These are phyloP conservation scores for Ivindomyrus marchei DNA, from an alignment of 2,113 vertebrate genomes.

Conservation along the genomic window DNA sequence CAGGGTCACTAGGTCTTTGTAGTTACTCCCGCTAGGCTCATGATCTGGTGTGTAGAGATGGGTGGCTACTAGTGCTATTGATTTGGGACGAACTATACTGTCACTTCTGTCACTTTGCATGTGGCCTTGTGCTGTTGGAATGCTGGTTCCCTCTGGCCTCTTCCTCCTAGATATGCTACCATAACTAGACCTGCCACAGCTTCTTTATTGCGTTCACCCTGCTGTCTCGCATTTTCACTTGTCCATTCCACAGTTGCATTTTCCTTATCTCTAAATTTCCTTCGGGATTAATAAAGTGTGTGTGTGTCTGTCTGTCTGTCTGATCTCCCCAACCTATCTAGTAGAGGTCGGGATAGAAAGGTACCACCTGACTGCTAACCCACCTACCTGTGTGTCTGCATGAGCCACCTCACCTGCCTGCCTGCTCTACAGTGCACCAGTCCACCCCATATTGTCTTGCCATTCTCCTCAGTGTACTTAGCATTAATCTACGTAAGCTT, in stretches of 20 bases:
- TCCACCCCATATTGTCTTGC: not conserved
- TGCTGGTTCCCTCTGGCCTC: not conserved
- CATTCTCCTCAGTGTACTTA: not conserved
- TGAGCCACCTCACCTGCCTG: not conserved
- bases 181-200: not conserved
- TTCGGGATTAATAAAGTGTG: too few relatives aligned
- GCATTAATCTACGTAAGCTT: not conserved
- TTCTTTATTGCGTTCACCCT: not conserved
- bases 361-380: not conserved
- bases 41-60: not conserved
- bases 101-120: not conserved
- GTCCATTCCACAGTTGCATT: not conserved
- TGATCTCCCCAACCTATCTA: not conserved
- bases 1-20: not conserved
- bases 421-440: not conserved
- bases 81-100: not conserved
- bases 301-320: too few relatives aligned
- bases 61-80: not conserved
- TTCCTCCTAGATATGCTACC: not conserved
- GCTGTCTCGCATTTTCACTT: not conserved
- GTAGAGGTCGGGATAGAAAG: not conserved
- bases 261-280: not conserved
- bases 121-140: not conserved
- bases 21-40: not conserved
- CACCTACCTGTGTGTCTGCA: not conserved